Base-by-base conservation (phyloP, 2,888 invertebrate species). In the Sinhomidia bicolor region DNA sequence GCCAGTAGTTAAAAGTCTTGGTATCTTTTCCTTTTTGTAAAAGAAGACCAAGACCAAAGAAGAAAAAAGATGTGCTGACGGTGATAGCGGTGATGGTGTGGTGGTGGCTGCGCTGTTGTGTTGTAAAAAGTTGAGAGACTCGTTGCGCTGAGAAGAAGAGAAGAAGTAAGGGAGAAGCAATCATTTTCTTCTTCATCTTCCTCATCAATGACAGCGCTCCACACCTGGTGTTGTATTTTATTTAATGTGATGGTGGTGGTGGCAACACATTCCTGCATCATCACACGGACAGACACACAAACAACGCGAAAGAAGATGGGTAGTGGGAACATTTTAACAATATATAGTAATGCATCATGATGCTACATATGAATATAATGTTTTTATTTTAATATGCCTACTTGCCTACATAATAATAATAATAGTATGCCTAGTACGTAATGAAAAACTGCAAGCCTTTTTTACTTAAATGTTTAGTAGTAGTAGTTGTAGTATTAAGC, bases 171-270 rank as follows among this genome's bases (percentile, higher is more conserved):
- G 80, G 47, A 44, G 29, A 88, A 78, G 79, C 79, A 68, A 65
- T 88, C 83, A 79, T 83, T 84, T 88, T 68, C 51, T 86, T 68
- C 81, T 82, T 60, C 62, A 62, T 68, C 82, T 88, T 88, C 76
- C 78, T 88, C 88, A 88, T 83, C 83, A 88, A 83, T 88, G 88
- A 88, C 88, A 88, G 88, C 88, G 88, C 88, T 88, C 83, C 88
- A 88, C 88, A 88, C 88, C 88, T 88, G 88, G 88, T 84, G 88
- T 83, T 79, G 79, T 68, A 68, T 84, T 87, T 82, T 82, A 62
- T 47, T 62, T 82, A 54, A 74, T 76, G 80, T 23, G 74, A 60
- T 26, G 74, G 74, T 74, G 57, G 44, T 74, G 62, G 57, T 65
- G 71, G 80, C 10, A 81, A 87, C 81, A 47, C 87, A 87, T 87